These are phyloP conservation scores for Synanceia verrucosa DNA, from an alignment of 2,797 vertebrate genomes.

Conservation along the genomic window DNA sequence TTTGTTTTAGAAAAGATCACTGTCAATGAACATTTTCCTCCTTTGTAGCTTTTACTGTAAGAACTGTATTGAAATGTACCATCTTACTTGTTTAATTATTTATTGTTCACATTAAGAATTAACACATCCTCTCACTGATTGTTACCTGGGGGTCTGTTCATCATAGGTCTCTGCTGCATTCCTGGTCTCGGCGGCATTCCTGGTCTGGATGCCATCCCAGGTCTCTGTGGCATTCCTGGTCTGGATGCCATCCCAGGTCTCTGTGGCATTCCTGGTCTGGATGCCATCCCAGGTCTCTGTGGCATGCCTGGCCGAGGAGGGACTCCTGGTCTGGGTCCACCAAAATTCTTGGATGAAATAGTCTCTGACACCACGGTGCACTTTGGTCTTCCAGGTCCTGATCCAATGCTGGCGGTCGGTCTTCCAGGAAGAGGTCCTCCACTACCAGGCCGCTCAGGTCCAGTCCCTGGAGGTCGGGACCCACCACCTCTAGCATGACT, in stretches of 20 bases:
- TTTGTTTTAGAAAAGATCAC: not conserved
- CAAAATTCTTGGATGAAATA: conserved; percentile 94
- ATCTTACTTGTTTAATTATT: too few relatives aligned
- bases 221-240: conserved; percentile 61
- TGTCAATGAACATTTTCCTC: not conserved
- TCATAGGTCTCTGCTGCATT: conserved; percentile 67
- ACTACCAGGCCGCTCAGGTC: conserved; percentile 37
- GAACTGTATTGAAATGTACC: not conserved
- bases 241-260: conserved; percentile 78
- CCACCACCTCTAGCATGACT: conserved; percentile 46
- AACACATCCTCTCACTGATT: not conserved
- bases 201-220: conserved; percentile 78
- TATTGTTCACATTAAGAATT: too few relatives aligned
- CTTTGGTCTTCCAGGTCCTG: conserved; percentile 85
- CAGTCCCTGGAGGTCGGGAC: conserved; percentile 44
- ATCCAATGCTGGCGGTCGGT: conserved; percentile 40
- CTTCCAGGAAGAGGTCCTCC: conserved; percentile 51
- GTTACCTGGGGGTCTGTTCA: conserved; percentile 86
- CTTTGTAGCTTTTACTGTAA: not conserved
- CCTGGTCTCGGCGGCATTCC: conserved; percentile 82
- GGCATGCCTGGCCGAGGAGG: conserved; percentile 76
- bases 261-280: conserved; percentile 54
- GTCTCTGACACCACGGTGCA: conserved; percentile 98
- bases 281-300: conserved; percentile 81
- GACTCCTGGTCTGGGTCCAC: conserved; percentile 67